Percentiles rank a stretch among this genome's conserved stretches.
Conservation (phyloP, 2,888 invertebrate species). For the Mallateleia sp. region DNA sequence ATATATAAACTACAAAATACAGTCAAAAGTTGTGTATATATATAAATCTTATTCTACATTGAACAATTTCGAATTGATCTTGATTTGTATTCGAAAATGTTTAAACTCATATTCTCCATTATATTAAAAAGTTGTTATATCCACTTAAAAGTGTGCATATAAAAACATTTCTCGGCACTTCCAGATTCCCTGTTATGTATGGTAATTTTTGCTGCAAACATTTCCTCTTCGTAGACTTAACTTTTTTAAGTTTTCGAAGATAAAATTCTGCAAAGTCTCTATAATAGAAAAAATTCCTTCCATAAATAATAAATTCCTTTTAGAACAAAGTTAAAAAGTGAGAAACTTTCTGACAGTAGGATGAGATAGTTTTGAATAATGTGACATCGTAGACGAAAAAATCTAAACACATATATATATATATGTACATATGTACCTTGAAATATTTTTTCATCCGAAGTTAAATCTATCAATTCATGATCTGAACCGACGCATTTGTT, state of each 20-base stretch:
- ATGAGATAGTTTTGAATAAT: conserved; percentile 20
- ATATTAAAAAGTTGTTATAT: too few species aligned
- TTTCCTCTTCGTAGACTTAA: not conserved
- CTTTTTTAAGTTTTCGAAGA: not conserved
- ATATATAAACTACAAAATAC: too few species aligned
- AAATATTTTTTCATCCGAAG: not conserved
- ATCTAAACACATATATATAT: too few species aligned
- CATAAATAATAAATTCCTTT: conserved; percentile 36
- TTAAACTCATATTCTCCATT: too few species aligned
- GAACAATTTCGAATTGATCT: too few species aligned
- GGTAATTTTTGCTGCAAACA: not conserved
- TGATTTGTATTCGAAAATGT: too few species aligned
- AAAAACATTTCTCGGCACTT: not conserved
- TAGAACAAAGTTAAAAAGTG: conserved; percentile 27
- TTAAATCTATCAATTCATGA: not conserved
- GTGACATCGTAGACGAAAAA: conserved; percentile 14
- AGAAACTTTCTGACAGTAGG: conserved; percentile 17
- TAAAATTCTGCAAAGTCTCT: conserved; percentile 4
- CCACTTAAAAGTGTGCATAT: too few species aligned
- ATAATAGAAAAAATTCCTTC: conserved; percentile 7
- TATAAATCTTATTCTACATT: too few species aligned
- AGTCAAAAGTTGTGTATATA: too few species aligned
- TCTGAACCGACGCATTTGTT: too few species aligned
- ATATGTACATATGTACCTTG: conserved; percentile 3
- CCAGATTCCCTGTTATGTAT: not conserved